Base-by-base conservation (phyloP, 1,140 invertebrate genomes). In the Drosophila miranda region DNA sequence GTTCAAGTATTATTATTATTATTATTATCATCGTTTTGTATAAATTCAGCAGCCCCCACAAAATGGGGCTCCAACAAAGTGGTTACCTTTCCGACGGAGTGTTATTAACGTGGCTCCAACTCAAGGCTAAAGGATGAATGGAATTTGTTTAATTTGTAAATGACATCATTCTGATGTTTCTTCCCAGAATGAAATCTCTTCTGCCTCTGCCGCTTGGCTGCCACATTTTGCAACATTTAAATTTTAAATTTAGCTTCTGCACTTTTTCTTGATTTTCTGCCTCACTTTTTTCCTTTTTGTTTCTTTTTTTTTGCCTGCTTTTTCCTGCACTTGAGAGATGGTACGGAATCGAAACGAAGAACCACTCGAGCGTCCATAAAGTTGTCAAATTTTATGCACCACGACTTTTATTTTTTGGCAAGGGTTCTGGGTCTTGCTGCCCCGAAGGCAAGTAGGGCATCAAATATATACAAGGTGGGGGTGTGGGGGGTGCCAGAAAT, bases 321-420 rank as follows among this genome's bases (percentile, higher is more conserved):
- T 38, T 38, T 38, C 34, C 34, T 38, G 34, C 34, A 38, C 34
- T 13, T 38, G 34, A 38, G 34, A 38, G 34, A 38, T 38, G 34
- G 44, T 61, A 42, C n/a, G 50, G 50, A 78, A 34, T 72, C 74
- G 63, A 51, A 62, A 41, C 60, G 71, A 67, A 38, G 60, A 62
- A 50, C 66, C 80, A 79, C 48, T 69, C 51, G 68, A 84, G 77
- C 84, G 83, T 78, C 83, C 80, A 88, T 88, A 88, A 88, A 88
- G 83, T 88, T 88, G 84, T 80, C 83, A 88, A 88, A 89, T 88
- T 88, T 88, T 88, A 88, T 88, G 84, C 84, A 81, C 64, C 59
- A 64, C 81, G 68, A 76, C 75, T 78, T 79, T 38, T 68, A 75
- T 79, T 78, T 79, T 69, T 84, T 84, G 82, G 82, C 77, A 87